phyloP scores from a whole-genome alignment of 2,888 invertebrate species.

The Torymus texanus region DNA sequence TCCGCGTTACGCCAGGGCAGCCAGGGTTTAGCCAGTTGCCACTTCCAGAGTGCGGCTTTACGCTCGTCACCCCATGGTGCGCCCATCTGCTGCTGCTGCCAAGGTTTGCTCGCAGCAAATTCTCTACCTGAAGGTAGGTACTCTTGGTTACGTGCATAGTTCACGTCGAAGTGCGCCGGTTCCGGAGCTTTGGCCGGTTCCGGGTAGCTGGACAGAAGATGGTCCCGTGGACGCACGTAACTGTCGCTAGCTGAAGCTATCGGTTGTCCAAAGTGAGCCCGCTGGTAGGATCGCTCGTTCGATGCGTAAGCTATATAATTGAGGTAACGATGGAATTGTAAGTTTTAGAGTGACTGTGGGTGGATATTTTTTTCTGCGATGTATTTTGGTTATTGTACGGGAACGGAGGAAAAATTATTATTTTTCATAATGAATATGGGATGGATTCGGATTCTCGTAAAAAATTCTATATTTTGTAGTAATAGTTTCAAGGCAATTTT shows the following conservation, averaged over 20 bases:
- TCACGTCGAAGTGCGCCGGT: conserved; percentile 14
- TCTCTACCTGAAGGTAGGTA: conserved; percentile 59
- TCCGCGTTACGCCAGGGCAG: conserved; percentile 44
- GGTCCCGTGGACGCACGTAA: background rate
- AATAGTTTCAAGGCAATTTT: no score
- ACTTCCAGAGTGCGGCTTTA: no score
- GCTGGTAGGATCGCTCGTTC: conserved; percentile 31
- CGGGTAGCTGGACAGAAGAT: background rate
- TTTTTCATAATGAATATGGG: no score
- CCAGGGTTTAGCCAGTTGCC: conserved; percentile 45
- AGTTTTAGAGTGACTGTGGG: no score
- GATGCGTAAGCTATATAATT: conserved; percentile 10
- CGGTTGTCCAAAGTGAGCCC: conserved; percentile 35
- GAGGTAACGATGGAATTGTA: no score
- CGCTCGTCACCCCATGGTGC: conserved; percentile 54
- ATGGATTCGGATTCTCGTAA: no score
- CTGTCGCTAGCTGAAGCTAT: background rate
- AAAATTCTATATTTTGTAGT: no score
- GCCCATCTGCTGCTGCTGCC: conserved; percentile 53
- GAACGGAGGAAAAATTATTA: no score
- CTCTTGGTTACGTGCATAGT: conserved; percentile 56
- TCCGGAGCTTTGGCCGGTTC: background rate
- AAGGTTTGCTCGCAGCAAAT: conserved; percentile 60
- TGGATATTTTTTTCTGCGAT: no score
- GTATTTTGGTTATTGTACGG: no score